Conservation (phyloP, 1,140 invertebrate species). For the Drosophila carrolli region DNA sequence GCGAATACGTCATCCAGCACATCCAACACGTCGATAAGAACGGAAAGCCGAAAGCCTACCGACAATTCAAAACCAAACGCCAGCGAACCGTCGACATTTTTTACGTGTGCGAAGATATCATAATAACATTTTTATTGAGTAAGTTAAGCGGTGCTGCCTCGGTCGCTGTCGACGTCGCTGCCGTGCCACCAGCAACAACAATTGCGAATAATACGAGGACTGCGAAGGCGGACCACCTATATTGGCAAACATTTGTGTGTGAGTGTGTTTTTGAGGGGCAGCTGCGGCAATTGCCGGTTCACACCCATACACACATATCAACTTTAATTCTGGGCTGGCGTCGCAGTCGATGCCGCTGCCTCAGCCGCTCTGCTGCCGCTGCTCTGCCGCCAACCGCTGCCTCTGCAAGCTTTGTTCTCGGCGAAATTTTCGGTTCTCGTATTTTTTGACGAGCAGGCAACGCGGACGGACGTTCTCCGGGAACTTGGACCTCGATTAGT, state of each 20-base stretch:
- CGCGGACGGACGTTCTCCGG: conserved; percentile 39
- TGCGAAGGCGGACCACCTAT: conserved; percentile 35
- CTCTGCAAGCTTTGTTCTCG: conserved; percentile 61
- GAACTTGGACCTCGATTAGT: conserved; percentile 54
- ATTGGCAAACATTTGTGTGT: background rate
- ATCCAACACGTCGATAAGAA: conserved; percentile 45
- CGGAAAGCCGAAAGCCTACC: conserved; percentile 16
- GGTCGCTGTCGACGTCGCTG: conserved; percentile 4
- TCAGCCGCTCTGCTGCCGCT: conserved; percentile 12
- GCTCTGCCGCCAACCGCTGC: conserved; percentile 7
- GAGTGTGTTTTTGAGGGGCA: conserved; percentile 28
- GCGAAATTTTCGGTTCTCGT: conserved; percentile 61
- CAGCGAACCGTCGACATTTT: conserved; percentile 28
- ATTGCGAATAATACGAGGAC: conserved; percentile 58
- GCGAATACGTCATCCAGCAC: conserved; percentile 20
- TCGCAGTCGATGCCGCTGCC: conserved; percentile 31
- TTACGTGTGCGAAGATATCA: conserved; percentile 73
- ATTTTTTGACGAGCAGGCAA: conserved; percentile 74
- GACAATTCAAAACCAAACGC: conserved; percentile 37
- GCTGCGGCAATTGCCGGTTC: conserved; percentile 70
- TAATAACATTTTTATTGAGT: conserved; percentile 84
- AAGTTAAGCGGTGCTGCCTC: conserved; percentile 62
- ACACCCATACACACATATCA: conserved; percentile 19
- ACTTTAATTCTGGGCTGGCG: conserved; percentile 43
- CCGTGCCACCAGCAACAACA: conserved; percentile 35